A percentile compares a stretch with the other conserved stretches of the same genome.
phyloP scores from a whole-genome alignment of 2,888 invertebrate species.

The Atethmia centrago region DNA sequence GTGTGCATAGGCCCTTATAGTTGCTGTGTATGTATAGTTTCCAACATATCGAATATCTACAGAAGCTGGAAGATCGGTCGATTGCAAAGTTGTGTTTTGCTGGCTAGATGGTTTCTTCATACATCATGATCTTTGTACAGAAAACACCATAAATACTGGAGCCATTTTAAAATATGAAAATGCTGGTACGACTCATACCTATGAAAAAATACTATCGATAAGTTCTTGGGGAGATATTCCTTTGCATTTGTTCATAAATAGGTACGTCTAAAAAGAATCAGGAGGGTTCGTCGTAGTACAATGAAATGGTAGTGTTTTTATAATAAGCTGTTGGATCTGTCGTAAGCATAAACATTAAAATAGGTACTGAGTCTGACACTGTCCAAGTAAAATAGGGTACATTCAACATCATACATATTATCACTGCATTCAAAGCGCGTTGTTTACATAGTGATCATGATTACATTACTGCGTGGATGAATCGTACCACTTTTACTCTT shows the following conservation, averaged over 20 bases:
- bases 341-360: slow-evolving; percentile 8
- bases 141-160: background rate
- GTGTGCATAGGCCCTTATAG: too few relatives aligned
- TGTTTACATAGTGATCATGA: slow-evolving; percentile 56
- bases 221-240: background rate
- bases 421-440: slow-evolving; percentile 28
- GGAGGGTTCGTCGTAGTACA: background rate
- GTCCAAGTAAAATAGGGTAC: slow-evolving; percentile 16
- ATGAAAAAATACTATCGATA: background rate
- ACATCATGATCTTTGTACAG: background rate
- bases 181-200: too few relatives aligned
- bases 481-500: slow-evolving; percentile 43
- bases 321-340: background rate
- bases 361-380: background rate
- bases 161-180: background rate
- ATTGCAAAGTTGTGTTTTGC: background rate
- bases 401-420: slow-evolving; percentile 37
- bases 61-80: background rate
- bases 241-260: background rate
- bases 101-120: too few relatives aligned
- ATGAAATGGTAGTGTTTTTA: background rate
- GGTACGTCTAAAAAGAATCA: background rate
- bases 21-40: too few relatives aligned
- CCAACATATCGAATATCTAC: too few relatives aligned
- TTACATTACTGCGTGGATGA: slow-evolving; percentile 30